Evolutionary conservation across 2,888 invertebrate genomes (phyloP).

Genomic region (Octodonta nipae): DNA sequence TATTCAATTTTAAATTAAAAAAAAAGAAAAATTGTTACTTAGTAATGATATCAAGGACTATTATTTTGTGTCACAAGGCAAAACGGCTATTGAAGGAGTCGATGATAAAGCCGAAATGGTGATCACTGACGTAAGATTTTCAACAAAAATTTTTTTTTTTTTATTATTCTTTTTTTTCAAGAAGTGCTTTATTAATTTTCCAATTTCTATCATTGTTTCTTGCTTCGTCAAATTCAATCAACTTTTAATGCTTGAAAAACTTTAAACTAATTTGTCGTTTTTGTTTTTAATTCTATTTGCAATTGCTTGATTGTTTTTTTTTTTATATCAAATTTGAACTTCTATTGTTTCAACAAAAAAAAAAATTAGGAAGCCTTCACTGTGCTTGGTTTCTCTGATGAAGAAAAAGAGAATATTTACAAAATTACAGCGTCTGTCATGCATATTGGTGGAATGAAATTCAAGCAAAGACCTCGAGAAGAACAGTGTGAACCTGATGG

Average conservation of each 20-base stretch:
- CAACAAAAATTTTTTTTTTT: too few relatives aligned
- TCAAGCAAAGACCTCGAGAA: conserved; percentile 99
- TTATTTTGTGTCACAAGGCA: conserved; percentile 93
- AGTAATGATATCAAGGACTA: conserved; percentile 86
- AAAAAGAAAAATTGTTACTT: conserved; percentile 72
- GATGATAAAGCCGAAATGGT: conserved; percentile 89
- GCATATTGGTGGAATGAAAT: conserved; percentile 99
- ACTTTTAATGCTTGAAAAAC: too few relatives aligned
- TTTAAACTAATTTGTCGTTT: too few relatives aligned
- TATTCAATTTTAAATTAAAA: too few relatives aligned
- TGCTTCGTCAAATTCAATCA: too few relatives aligned
- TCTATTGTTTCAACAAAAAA: too few relatives aligned
- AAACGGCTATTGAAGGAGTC: conserved; percentile 85
- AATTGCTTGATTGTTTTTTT: too few relatives aligned
- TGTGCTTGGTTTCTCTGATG: conserved; percentile 92
- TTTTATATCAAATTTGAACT: too few relatives aligned
- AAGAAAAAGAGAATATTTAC: conserved; percentile 94
- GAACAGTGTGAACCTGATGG: conserved; percentile 98
- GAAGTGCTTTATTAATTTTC: too few relatives aligned
- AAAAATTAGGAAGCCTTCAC: conserved; percentile 95
- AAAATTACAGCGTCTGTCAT: conserved; percentile 95
- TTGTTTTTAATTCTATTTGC: too few relatives aligned
- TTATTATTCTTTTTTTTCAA: too few relatives aligned
- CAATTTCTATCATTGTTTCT: too few relatives aligned
- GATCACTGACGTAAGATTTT: conserved; percentile 75